Evolutionary conservation across 30 jellyfish, hydroid and myxozoan species (phyloP).

Genomic region (Mastigias papua): DNA sequence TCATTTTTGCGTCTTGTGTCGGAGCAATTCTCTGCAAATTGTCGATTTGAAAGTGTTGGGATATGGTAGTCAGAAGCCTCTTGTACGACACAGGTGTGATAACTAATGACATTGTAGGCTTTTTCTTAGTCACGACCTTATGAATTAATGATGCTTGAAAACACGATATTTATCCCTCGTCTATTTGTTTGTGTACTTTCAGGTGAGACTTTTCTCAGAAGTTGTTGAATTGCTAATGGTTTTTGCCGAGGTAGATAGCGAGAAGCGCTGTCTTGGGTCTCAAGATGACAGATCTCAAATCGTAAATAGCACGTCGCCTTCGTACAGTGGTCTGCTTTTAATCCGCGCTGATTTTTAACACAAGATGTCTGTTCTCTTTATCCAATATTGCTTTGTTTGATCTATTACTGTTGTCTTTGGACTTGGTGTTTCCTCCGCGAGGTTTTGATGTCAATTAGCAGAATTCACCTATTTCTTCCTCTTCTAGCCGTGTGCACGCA

Average conservation of each 20-base stretch:
- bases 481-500: constrained; percentile 5
- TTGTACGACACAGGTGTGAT: constrained; percentile 80
- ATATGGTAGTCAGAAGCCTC: constrained; percentile 62
- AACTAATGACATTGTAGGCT: constrained; percentile 60
- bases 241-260: constrained; percentile 12
- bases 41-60: constrained; percentile 46
- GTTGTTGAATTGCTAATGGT: constrained; percentile 17
- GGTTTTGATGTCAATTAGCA: neutral
- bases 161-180: constrained; percentile 30
- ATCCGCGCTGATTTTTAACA: neutral
- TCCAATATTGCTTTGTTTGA: constrained; percentile 6
- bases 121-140: constrained; percentile 34
- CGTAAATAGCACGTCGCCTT: constrained; percentile 1
- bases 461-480: neutral
- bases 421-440: neutral
- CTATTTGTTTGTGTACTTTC: constrained; percentile 23
- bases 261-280: constrained; percentile 14
- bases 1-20: constrained; percentile 43
- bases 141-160: constrained; percentile 63
- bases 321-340: neutral
- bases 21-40: constrained; percentile 23
- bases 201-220: constrained; percentile 26
- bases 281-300: neutral
- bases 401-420: constrained; percentile 3
- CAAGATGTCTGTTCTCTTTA: neutral